These are phyloP conservation scores for Stratiomys singularior DNA, from an alignment of 2,888 invertebrate species.

Conservation along the genomic window DNA sequence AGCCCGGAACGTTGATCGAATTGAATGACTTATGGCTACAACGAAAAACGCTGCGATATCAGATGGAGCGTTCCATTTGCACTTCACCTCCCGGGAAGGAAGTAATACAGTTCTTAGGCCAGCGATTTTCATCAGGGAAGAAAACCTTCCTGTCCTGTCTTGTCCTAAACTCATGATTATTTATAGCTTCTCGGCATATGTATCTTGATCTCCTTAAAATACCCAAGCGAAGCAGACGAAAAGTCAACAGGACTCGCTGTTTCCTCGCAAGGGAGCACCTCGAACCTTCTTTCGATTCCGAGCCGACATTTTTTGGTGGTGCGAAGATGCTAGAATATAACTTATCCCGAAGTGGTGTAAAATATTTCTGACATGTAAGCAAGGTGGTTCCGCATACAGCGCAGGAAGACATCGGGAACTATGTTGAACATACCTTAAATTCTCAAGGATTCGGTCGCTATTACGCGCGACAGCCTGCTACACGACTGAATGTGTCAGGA, in stretches of 20 bases:
- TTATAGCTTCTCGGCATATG: conserved; percentile 30
- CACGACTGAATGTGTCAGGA: conserved; percentile 47
- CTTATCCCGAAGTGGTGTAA: conserved; percentile 40
- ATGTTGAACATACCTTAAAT: conserved; percentile 49
- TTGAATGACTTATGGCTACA: conserved; percentile 2
- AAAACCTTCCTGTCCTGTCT: conserved; percentile 19
- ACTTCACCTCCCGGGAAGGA: not conserved
- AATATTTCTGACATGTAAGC: conserved; percentile 46
- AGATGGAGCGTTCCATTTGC: conserved; percentile 3
- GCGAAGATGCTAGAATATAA: conserved; percentile 42
- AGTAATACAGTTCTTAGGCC: conserved; percentile 6
- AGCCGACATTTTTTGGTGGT: conserved; percentile 28
- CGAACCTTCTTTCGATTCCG: not conserved
- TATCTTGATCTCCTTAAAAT: not conserved
- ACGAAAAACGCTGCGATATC: conserved; percentile 13
- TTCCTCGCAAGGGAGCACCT: not conserved
- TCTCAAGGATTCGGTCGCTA: conserved; percentile 46
- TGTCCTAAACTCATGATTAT: conserved; percentile 42
- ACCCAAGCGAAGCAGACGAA: not conserved
- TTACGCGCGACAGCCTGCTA: conserved; percentile 47
- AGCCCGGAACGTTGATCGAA: not conserved
- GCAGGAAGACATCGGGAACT: conserved; percentile 26
- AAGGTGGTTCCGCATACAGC: not conserved
- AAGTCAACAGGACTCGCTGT: conserved; percentile 13
- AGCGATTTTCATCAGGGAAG: conserved; percentile 34